phyloP scores from a whole-genome alignment of 2,797 vertebrate genomes.

The Apodemus agrarius region DNA sequence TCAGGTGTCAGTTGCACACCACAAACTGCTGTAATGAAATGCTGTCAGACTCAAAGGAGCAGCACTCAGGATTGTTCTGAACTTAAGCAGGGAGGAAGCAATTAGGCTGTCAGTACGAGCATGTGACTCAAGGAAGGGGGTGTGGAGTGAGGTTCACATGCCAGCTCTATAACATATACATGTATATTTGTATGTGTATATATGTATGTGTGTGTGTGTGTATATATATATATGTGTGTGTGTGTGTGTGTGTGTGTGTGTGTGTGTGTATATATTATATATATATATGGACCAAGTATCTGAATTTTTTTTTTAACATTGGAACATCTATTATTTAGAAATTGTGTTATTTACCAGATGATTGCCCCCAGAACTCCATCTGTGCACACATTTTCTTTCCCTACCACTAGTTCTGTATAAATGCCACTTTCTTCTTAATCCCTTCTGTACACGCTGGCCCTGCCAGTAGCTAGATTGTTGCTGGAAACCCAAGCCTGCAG shows the following conservation, averaged over 20 bases:
- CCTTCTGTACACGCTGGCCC: neutral
- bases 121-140: neutral
- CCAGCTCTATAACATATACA: neutral
- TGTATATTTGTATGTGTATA: too few species aligned
- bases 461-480: neutral
- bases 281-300: neutral
- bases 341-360: neutral
- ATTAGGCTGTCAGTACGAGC: neutral
- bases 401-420: neutral
- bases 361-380: slow-evolving; percentile 9
- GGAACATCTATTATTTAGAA: neutral
- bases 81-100: neutral
- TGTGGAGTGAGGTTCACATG: neutral
- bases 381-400: neutral
- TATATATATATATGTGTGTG: too few species aligned
- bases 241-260: too few species aligned
- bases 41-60: neutral
- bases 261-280: neutral
- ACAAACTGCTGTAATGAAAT: neutral
- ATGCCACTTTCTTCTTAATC: neutral
- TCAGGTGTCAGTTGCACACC: neutral
- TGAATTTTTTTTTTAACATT: neutral
- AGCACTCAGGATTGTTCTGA: neutral
- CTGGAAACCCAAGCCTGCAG: neutral
- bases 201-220: too few species aligned